Conservation (phyloP, 2,888 invertebrate genomes). For the Hyles lineata region DNA sequence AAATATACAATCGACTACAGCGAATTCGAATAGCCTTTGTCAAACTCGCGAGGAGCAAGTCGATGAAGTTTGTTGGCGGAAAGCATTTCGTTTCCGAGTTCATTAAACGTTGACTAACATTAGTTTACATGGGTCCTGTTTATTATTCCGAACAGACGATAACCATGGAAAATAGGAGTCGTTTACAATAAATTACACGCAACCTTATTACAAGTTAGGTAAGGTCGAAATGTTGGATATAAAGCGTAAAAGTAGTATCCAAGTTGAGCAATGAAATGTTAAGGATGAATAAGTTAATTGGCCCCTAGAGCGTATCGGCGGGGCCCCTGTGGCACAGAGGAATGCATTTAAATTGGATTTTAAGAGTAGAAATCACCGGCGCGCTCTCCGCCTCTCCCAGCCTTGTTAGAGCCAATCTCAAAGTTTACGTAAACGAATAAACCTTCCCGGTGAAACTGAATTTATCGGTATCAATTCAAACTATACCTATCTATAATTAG, state of each 20-base stretch:
- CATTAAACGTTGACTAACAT: conserved; percentile 7
- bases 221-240: conserved; percentile 56
- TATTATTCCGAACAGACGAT: conserved; percentile 21
- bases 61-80: conserved; percentile 8
- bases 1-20: conserved; percentile 11
- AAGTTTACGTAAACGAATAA: conserved; percentile 84
- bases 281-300: conserved; percentile 85
- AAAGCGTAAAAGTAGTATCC: conserved; percentile 64
- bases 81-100: background rate
- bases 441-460: conserved; percentile 73
- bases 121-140: conserved; percentile 1
- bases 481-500: conserved; percentile 44
- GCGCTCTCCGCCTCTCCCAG: conserved; percentile 72
- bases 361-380: conserved; percentile 84
- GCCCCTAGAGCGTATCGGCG: conserved; percentile 81
- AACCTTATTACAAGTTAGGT: conserved; percentile 36
- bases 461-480: conserved; percentile 75
- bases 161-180: conserved; percentile 23
- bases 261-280: conserved; percentile 83
- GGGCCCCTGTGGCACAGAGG: conserved; percentile 82
- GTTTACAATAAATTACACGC: conserved; percentile 32
- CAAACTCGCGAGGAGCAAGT: background rate
- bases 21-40: background rate
- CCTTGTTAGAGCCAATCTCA: conserved; percentile 84
- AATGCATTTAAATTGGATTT: conserved; percentile 86